Conservation (phyloP, 2,797 vertebrate genomes). For the Melanogrammus aeglefinus region DNA sequence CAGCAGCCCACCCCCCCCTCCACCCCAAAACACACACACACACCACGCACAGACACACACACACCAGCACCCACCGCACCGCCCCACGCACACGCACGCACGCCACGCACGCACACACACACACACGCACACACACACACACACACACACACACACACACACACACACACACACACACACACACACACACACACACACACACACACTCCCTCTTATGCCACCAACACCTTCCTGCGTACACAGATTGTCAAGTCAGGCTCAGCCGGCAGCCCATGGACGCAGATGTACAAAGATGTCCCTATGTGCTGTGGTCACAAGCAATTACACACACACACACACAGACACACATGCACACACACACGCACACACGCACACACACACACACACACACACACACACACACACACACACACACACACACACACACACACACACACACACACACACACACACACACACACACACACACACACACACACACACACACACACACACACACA, state of each 20-base stretch:
- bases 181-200: conserved; percentile 19
- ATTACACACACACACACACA: conserved; percentile 14
- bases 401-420: too few relatives aligned
- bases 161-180: conserved; percentile 16
- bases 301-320: conserved; percentile 20
- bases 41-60: not conserved
- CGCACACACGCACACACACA: too few relatives aligned
- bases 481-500: too few relatives aligned
- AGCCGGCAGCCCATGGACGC: too few relatives aligned
- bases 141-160: conserved; percentile 24
- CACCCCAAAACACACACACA: not conserved
- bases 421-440: too few relatives aligned
- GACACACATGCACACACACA: not conserved
- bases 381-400: too few relatives aligned
- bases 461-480: too few relatives aligned
- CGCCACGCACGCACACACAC: not conserved
- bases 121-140: not conserved
- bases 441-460: too few relatives aligned
- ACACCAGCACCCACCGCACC: too few relatives aligned
- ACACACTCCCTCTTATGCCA: conserved; percentile 22
- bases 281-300: too few relatives aligned
- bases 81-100: conserved; percentile 25
- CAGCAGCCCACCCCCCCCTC: conserved; percentile 34
- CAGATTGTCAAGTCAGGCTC: too few relatives aligned
- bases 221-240: too few relatives aligned